These are phyloP conservation scores for Holacanthella duospinosa DNA, from an alignment of 2,888 invertebrate species.

Conservation along the genomic window DNA sequence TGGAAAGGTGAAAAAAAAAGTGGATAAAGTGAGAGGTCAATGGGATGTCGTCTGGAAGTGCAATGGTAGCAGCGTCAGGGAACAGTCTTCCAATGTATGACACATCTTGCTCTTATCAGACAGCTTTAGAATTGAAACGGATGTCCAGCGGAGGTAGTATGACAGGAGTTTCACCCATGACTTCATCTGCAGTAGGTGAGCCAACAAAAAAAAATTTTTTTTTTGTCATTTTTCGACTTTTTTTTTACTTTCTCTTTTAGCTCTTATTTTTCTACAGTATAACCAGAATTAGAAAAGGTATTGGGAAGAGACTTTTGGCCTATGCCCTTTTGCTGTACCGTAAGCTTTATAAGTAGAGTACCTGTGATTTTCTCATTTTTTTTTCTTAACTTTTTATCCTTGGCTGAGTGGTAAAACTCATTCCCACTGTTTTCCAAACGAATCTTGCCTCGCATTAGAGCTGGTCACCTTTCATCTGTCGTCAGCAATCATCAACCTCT, in stretches of 20 bases:
- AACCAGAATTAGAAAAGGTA: too few relatives aligned
- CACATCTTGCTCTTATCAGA: slow-evolving; percentile 84
- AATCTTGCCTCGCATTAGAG: too few relatives aligned
- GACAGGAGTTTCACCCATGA: slow-evolving; percentile 36
- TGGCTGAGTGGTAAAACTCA: too few relatives aligned
- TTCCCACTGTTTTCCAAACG: too few relatives aligned
- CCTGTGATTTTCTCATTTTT: too few relatives aligned
- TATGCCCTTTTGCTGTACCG: too few relatives aligned
- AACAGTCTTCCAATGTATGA: slow-evolving; percentile 60
- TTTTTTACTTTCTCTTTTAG: background rate
- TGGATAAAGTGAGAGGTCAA: background rate
- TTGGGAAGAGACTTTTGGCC: too few relatives aligned
- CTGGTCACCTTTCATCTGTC: too few relatives aligned
- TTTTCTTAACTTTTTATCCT: too few relatives aligned
- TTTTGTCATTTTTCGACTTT: slow-evolving; percentile 11
- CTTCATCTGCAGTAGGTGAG: slow-evolving; percentile 37
- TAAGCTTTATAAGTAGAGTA: too few relatives aligned
- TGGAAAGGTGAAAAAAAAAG: slow-evolving; percentile 4
- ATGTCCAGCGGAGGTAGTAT: slow-evolving; percentile 38
- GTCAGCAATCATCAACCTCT: too few relatives aligned
- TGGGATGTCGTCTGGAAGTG: slow-evolving; percentile 36
- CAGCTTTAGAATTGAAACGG: slow-evolving; percentile 66
- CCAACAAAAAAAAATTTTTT: slow-evolving; percentile 10
- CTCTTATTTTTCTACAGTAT: background rate
- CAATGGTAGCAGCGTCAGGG: slow-evolving; percentile 35